A percentile compares a stretch with the other conserved stretches of the same genome.
These are phyloP conservation scores for Tryphoninae sp. DNA, from an alignment of 2,888 invertebrate genomes.

Conservation along the genomic window DNA sequence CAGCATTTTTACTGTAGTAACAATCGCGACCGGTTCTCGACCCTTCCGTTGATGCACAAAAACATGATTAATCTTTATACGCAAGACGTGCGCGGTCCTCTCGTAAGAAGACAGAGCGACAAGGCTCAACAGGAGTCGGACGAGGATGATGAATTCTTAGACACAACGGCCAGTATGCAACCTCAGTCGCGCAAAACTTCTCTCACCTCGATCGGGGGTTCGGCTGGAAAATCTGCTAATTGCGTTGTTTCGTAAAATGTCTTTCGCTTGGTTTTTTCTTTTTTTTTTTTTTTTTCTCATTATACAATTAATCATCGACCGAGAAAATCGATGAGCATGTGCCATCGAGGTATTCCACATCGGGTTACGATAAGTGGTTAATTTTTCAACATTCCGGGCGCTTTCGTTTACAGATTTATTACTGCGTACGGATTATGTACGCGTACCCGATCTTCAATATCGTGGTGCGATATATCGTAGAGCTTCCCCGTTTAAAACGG, in stretches of 20 bases:
- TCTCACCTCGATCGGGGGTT: slow-evolving; percentile 71
- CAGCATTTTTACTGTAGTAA: slow-evolving; percentile 42
- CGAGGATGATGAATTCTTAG: slow-evolving; percentile 78
- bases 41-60: slow-evolving; percentile 60
- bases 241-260: slow-evolving; percentile 61
- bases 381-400: not conserved
- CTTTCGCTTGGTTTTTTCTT: not conserved
- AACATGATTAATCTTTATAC: slow-evolving; percentile 76
- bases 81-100: slow-evolving; percentile 61
- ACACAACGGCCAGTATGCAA: slow-evolving; percentile 76
- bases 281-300: slow-evolving; percentile 6
- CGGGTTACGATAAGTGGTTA: no score
- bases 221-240: slow-evolving; percentile 48
- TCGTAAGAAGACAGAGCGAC: slow-evolving; percentile 33
- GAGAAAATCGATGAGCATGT: not conserved
- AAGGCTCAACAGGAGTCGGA: slow-evolving; percentile 67
- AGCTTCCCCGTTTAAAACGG: not conserved
- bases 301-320: not conserved
- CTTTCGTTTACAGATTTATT: not conserved
- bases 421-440: slow-evolving; percentile 7
- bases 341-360: no score
- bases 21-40: slow-evolving; percentile 38
- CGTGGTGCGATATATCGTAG: slow-evolving; percentile 6
- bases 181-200: slow-evolving; percentile 72
- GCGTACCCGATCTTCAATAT: slow-evolving; percentile 15